Percentiles rank a stretch among this genome's conserved stretches.
phyloP scores from a whole-genome alignment of 2,113 vertebrate species.

The Mus musculus region GRCm39 chr9:97242001-97242500 shows the following conservation, averaged over 20 bases:
- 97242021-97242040: slow-evolving; percentile 34
- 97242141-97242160: neutral
- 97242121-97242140: neutral
- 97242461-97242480: slow-evolving; percentile 1
- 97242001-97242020: slow-evolving; percentile 14
- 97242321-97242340: neutral
- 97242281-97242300: neutral
- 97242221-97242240: too few species aligned
- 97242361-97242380: neutral
- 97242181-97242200: neutral
- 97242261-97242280: too few species aligned
- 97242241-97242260: too few species aligned
- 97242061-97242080: neutral
- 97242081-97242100: neutral
- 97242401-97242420: slow-evolving; percentile 65
- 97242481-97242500: slow-evolving; percentile 24
- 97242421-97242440: slow-evolving; percentile 53
- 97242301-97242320: neutral
- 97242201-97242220: neutral
- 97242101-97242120: neutral
- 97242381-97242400: neutral
- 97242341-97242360: neutral
- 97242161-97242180: neutral
- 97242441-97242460: slow-evolving; percentile 53
- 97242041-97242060: neutral